Conservation (phyloP, 2,113 vertebrate species). For the Chloropsis cyanopogon region DNA sequence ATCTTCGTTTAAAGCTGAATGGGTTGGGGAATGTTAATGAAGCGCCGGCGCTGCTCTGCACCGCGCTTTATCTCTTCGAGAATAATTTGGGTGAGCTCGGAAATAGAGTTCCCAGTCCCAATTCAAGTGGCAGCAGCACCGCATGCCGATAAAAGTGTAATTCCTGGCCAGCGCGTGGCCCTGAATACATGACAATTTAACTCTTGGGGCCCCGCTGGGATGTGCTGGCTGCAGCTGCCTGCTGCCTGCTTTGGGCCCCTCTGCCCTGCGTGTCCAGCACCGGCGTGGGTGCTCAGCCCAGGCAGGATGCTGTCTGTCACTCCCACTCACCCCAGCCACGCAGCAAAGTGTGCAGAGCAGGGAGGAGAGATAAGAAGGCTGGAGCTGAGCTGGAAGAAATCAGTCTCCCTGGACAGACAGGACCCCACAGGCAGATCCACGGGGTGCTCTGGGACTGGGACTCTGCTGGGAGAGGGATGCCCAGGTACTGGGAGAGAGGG, state of each 20-base stretch:
- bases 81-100: constrained; percentile 69
- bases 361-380: not conserved
- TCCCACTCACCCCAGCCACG: accelerated
- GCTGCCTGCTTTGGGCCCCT: not conserved
- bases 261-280: not conserved
- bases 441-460: accelerated
- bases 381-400: not conserved
- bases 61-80: constrained; percentile 60
- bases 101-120: constrained; percentile 70
- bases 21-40: constrained; percentile 68
- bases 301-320: not conserved
- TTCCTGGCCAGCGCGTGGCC: constrained; percentile 51
- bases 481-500: not conserved
- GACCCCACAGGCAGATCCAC: not conserved
- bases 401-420: not conserved
- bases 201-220: not conserved
- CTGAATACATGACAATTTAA: constrained; percentile 61
- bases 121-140: constrained; percentile 58
- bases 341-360: not conserved
- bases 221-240: not conserved
- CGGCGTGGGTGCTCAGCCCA: not conserved
- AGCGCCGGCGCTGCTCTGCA: constrained; percentile 58
- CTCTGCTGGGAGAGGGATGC: not conserved
- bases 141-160: constrained; percentile 65
- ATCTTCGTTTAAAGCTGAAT: constrained; percentile 69